Evolutionary conservation across 2,797 vertebrate species (phyloP), one percentile per base, ranked within the genome.

Genomic region (Tenualosa thibaudeaui): DNA sequence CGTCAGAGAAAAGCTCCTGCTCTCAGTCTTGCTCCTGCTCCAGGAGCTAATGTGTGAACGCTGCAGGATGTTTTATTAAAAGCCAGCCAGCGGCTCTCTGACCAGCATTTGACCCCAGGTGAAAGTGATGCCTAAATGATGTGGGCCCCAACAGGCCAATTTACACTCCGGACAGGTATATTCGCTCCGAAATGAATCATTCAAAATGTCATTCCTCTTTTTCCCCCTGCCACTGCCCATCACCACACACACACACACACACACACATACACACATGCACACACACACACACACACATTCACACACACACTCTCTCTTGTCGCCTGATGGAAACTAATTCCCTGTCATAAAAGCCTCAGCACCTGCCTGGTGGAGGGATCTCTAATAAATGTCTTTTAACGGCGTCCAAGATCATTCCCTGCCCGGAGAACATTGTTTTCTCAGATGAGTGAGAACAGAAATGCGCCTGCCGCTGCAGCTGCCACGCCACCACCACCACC

Each of bases 51-150:
- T 60, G n/a, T 60, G 58, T 62, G 65, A 84, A 86, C 85, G 86
- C 82, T 83, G 87, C 9, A 6, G 84, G 68, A 89, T 90, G 90
- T 88, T 90, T 91, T 90, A 91, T 90, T 89, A 90, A 90, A 89
- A 88, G 83, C 83, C 85, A 13, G 26, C 40, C 40, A 78, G 82
- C 46, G 81, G 82, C 46, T 83, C 85, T 88, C 78, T 58, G 58
- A 84, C 88, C 78, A 56, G 58, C 40, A 13, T 84, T 90, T 90
- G 87, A 89, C 87, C 89, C 56, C 56, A 85, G 89, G 86, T 86
- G 65, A 89, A 85, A 86, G 82, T 46, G 83, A 82, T 82, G 83
- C 87, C 87, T 90, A 86, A 88, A 89, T 84, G 85, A 88, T 86
- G 84, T 82, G 86, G 84, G 46, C 86, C 88, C 87, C 87, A 85